These are phyloP conservation scores for Montipora foliosa DNA, from an alignment of 64 coral and sea anemone genomes.

Conservation along the genomic window DNA sequence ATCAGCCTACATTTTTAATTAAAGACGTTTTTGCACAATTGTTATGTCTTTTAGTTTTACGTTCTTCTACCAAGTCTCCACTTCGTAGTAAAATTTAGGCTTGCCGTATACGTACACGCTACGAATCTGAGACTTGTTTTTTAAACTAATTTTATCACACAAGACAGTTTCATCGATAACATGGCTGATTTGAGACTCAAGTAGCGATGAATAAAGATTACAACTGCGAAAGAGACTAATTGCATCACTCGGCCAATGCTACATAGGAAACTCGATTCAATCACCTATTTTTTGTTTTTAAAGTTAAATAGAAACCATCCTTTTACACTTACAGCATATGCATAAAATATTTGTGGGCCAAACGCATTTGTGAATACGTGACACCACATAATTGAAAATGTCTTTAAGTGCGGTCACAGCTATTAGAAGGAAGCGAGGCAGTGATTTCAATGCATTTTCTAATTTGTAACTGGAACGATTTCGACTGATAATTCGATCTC, in stretches of 20 bases:
- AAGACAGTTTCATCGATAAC: background rate
- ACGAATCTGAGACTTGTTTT: background rate
- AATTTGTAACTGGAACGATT: too few species aligned
- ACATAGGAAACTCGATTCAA: background rate
- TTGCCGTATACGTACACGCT: background rate
- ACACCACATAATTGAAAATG: background rate
- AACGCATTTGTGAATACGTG: background rate
- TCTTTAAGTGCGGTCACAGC: background rate
- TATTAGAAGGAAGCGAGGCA: background rate
- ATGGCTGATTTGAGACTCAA: background rate
- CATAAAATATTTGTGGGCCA: slow-evolving; percentile 10
- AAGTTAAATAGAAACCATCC: background rate
- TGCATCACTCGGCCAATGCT: background rate
- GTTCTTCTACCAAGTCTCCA: too few species aligned
- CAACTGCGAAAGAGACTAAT: background rate
- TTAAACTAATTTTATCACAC: background rate
- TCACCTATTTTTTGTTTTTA: background rate
- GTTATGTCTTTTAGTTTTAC: too few species aligned
- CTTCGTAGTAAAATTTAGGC: background rate
- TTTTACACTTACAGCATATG: background rate
- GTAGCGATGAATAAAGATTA: background rate
- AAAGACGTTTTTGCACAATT: too few species aligned
- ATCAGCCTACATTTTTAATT: too few species aligned
- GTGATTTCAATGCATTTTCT: background rate
- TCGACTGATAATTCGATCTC: too few species aligned